Evolutionary conservation across 1,140 invertebrate genomes (phyloP).

Genomic region (Aphaenogaster floridana): DNA sequence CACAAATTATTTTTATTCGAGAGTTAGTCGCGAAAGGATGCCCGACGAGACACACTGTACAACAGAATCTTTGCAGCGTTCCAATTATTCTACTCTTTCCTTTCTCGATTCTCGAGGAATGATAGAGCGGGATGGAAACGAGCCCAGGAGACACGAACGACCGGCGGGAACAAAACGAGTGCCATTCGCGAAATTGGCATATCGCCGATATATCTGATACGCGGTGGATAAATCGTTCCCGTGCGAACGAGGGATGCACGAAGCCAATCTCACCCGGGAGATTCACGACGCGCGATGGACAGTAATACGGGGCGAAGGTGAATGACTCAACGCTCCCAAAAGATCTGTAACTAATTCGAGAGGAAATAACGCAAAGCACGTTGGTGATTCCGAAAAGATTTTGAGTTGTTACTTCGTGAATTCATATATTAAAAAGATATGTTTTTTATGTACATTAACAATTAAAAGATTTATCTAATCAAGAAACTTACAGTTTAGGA

Average conservation of each 20-base stretch:
- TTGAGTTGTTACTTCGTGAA: neutral
- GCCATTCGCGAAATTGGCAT: slow-evolving; percentile 65
- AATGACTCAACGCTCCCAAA: slow-evolving; percentile 22
- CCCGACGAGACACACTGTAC: neutral
- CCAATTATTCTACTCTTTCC: neutral
- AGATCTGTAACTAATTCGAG: slow-evolving; percentile 67
- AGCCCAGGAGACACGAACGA: slow-evolving; percentile 23
- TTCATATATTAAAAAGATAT: neutral
- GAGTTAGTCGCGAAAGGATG: neutral
- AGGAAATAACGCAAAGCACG: neutral
- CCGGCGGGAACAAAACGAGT: slow-evolving; percentile 36
- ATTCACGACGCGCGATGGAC: slow-evolving; percentile 59
- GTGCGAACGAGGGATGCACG: slow-evolving; percentile 55
- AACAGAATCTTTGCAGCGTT: neutral
- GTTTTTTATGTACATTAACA: neutral
- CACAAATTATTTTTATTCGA: neutral
- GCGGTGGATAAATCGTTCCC: slow-evolving; percentile 64
- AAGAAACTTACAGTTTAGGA: neutral
- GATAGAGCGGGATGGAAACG: neutral
- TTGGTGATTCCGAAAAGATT: neutral
- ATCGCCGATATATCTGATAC: slow-evolving; percentile 57
- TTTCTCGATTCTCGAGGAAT: neutral
- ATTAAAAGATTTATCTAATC: neutral
- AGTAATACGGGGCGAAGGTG: slow-evolving; percentile 7
- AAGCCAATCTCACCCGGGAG: slow-evolving; percentile 81